Percentiles rank a stretch among this genome's conserved stretches.
phyloP scores from a whole-genome alignment of 2,113 vertebrate genomes.

The Poecile atricapillus region DNA sequence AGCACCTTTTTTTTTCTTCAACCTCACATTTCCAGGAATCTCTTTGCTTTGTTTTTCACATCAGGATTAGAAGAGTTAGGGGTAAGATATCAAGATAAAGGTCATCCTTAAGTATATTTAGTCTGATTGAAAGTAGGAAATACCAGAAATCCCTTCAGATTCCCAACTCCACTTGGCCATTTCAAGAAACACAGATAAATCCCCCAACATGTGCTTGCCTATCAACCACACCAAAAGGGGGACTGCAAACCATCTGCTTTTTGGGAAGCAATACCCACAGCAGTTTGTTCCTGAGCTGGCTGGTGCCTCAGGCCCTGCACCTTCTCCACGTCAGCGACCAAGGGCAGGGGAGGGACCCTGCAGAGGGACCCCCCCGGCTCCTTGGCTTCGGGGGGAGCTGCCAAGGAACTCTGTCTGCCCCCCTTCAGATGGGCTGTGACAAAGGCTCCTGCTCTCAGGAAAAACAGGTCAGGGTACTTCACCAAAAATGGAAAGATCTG shows the following conservation, averaged over 20 bases:
- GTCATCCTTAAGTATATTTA: constrained; percentile 16
- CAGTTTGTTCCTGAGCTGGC: neutral
- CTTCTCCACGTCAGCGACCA: neutral
- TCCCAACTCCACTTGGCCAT: neutral
- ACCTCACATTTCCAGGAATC: constrained; percentile 12
- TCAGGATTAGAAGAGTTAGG: neutral
- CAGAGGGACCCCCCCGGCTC: accelerated
- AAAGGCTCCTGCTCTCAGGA: neutral
- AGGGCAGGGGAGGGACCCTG: neutral
- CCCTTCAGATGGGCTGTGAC: neutral
- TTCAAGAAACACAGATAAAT: neutral
- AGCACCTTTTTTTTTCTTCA: neutral
- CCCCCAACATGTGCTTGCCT: neutral
- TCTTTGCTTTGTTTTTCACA: constrained; percentile 14
- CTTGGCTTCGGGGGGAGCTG: neutral
- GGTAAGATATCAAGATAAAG: neutral
- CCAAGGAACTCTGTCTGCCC: constrained; percentile 9
- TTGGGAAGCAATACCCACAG: neutral
- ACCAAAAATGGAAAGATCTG: neutral
- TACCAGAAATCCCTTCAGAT: constrained; percentile 7
- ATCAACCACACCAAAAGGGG: neutral
- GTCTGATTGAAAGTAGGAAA: constrained; percentile 9
- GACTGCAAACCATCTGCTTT: neutral
- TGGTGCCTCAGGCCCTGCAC: neutral
- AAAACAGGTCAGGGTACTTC: neutral